Base-by-base conservation (phyloP, 2,888 invertebrate genomes). In the Gibbula magus region DNA sequence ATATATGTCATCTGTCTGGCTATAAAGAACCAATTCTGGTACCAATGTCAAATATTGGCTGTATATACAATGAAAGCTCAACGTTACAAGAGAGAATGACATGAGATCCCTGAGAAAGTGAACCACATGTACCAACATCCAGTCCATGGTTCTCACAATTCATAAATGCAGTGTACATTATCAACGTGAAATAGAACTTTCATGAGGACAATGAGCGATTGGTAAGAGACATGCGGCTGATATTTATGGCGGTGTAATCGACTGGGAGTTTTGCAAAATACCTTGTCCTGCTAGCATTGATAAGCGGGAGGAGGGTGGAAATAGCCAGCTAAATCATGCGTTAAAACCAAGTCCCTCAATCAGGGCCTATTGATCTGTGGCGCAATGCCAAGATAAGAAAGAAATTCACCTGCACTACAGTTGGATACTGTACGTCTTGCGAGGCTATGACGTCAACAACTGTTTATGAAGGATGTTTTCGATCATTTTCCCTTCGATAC, bases 331-430 rank as follows among this genome's bases (percentile, higher is more conserved):
- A 61, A 61, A 61, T 61, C 61, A 61, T 61, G 61, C 29, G 29
- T 61, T 61, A 61, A 61, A 61, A 61, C 61, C 61, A 10, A 61
- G 29, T 29, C 61, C 61, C 29, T 61, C 61, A 61, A 61, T 61
- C 61, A 61, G 25, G 29, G 18, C 45, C 25, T 61, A 61, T 61
- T 61, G 61, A 61, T 61, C 61, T 16, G 18, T 61, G 61, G 61
- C 61, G 61, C 25, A 10, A 29, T 29, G 61, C 61, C 61, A 61
- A 29, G 25, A 29, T 29, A 25, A 61, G 61, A 25, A 61, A 25
- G 29, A 61, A 29, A 61, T 61, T 61, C 61, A 61, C 61, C 61
- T 61, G 61, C 25, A 29, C 25, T 61, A 61, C 29, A 61, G 29
- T 61, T 25, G 61, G 25, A 20, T 25, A 16, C 29, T 61, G 61